phyloP scores from a whole-genome alignment of 2,888 invertebrate genomes.

The Pheosia gnoma region DNA sequence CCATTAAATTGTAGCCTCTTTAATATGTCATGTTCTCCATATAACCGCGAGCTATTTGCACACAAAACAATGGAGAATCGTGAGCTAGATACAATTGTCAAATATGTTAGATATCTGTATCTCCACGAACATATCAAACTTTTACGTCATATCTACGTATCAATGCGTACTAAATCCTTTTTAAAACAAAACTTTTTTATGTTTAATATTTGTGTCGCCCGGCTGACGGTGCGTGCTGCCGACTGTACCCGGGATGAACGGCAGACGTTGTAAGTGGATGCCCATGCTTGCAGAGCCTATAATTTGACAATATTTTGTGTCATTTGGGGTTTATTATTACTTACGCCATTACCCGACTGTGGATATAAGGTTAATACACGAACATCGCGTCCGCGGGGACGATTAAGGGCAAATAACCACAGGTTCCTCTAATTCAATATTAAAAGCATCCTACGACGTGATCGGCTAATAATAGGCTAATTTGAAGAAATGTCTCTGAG shows the following conservation, averaged over 20 bases:
- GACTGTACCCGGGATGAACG: conserved; percentile 67
- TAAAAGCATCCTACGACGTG: conserved; percentile 83
- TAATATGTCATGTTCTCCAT: too few relatives aligned
- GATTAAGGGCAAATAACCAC: conserved; percentile 82
- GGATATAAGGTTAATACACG: conserved; percentile 80
- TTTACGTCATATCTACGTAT: too few relatives aligned
- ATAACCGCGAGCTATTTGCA: too few relatives aligned
- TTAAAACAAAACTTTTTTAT: too few relatives aligned
- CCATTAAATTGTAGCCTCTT: too few relatives aligned
- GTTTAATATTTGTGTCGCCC: neutral
- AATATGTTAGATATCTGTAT: too few relatives aligned
- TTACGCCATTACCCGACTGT: conserved; percentile 79
- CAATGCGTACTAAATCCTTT: too few relatives aligned
- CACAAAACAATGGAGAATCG: too few relatives aligned
- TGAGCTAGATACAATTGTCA: too few relatives aligned
- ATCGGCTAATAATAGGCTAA: conserved; percentile 83
- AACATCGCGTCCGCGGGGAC: conserved; percentile 67
- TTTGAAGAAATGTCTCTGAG: conserved; percentile 83
- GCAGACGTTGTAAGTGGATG: conserved; percentile 80
- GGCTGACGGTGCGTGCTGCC: conserved; percentile 48
- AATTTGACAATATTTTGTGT: conserved; percentile 85
- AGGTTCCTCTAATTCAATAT: conserved; percentile 83
- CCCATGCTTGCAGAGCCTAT: conserved; percentile 82
- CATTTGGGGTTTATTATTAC: conserved; percentile 84
- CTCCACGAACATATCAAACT: too few relatives aligned